A percentile compares a stretch with the other conserved stretches of the same genome.
These are phyloP conservation scores for Lampris megalopsis DNA, from an alignment of 2,113 vertebrate genomes.

Conservation along the genomic window DNA sequence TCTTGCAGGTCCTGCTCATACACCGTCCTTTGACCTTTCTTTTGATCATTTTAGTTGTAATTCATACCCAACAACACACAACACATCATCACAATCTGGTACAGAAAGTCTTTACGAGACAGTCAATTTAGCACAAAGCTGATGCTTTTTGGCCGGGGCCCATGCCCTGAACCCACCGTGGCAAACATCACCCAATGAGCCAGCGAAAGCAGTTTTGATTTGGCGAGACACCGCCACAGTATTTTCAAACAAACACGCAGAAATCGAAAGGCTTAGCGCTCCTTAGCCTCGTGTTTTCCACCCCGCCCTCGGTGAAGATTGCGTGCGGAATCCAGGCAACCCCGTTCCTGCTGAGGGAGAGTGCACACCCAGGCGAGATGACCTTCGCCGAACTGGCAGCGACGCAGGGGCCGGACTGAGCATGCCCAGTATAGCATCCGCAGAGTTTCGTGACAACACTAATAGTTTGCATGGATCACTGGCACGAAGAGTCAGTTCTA, in stretches of 20 bases:
- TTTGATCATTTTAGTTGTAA: no score
- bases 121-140: background rate
- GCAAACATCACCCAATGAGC: background rate
- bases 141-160: background rate
- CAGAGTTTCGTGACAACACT: constrained; percentile 80
- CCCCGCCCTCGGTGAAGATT: constrained; percentile 78
- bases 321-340: constrained; percentile 74
- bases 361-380: constrained; percentile 57
- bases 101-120: background rate
- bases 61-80: no score
- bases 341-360: constrained; percentile 55
- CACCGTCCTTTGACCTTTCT: no score
- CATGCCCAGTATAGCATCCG: constrained; percentile 73
- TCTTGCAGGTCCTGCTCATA: no score
- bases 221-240: constrained; percentile 26
- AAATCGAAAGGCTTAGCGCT: constrained; percentile 17
- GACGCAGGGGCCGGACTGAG: constrained; percentile 56
- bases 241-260: constrained; percentile 71
- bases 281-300: background rate
- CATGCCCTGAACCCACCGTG: background rate
- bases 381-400: constrained; percentile 56
- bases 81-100: background rate
- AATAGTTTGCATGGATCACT: constrained; percentile 82
- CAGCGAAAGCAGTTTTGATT: background rate
- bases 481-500: constrained; percentile 78